Conservation (phyloP, 2,797 vertebrate genomes). For the Meriones psammophilus region DNA sequence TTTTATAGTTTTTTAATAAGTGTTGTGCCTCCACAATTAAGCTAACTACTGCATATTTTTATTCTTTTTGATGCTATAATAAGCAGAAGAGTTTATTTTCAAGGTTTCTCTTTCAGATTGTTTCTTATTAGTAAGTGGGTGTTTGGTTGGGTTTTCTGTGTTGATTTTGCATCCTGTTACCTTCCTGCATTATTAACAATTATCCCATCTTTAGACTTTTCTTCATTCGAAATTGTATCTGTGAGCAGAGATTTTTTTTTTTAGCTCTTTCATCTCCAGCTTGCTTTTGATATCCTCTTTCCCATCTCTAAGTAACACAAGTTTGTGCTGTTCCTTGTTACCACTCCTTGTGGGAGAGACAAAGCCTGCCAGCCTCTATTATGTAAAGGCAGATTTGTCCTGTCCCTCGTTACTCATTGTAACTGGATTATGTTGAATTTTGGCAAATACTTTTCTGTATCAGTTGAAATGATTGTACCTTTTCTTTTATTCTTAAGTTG, state of each 20-base stretch:
- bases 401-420: not conserved
- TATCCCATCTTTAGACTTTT: not conserved
- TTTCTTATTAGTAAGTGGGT: not conserved
- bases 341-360: not conserved
- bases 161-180: not conserved
- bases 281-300: not conserved
- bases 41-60: not conserved
- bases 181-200: not conserved
- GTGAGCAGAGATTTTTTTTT: not conserved
- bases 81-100: not conserved
- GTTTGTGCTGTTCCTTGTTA: not conserved
- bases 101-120: not conserved
- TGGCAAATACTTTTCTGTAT: not conserved
- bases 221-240: not conserved
- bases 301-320: not conserved
- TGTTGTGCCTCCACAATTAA: not conserved
- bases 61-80: not conserved
- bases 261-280: not conserved
- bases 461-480: not conserved
- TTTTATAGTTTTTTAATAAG: not conserved
- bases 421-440: not conserved
- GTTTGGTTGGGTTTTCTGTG: not conserved
- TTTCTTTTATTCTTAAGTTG: not conserved
- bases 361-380: not conserved
- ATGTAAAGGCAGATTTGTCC: not conserved